Base-by-base conservation (phyloP, 2,113 vertebrate species). In the Vidua macroura region DNA sequence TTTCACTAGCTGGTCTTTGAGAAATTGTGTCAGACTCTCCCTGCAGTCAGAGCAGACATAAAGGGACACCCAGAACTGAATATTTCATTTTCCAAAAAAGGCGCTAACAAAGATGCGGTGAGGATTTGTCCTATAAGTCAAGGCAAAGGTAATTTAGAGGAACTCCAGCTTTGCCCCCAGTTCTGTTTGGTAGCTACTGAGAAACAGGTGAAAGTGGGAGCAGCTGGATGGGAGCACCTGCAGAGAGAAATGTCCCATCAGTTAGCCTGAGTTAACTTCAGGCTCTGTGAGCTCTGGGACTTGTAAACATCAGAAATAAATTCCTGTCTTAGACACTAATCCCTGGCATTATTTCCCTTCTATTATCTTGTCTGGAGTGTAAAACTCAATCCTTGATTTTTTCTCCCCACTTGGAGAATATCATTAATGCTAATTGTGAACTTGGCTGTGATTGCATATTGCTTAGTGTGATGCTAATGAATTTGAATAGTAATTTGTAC, bases 361-460 rank as follows among this genome's bases (percentile, higher is more conserved):
- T 93, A 92, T 86, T 84, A 75, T 90, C 76, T 83, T 78, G 92
- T 87, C 82, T 85, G 72, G 18, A 52, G 44, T 39, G 58, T 85
- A 91, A 92, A 93, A 86, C 83, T 94, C 69, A 86, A 85, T 85
- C 59, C 83, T 81, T 2, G 0, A 4, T 78, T 86, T 88, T 91
- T 93, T 46, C 75, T 92, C 70, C 79, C 69, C 80, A 72, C 74
- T 92, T 92, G 68, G 67, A 94, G 87, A 80, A 96, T 91, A 87
- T 90, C 95, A 95, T 96, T 94, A 96, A 92, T 91, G 89, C 63
- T 94, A 96, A 97, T 92, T 95, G 87, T 93, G 88, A 96, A 93
- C 88, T 96, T 92, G 95, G 82, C 82, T 88, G 82, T 90, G 95
- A 94, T 95, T 97, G 79, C 84, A 63, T 79, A 92, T 59, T 95